Evolutionary conservation across 2,113 vertebrate species (phyloP), one percentile per base, ranked within the genome.

Genomic region (Nothocercus julius): DNA sequence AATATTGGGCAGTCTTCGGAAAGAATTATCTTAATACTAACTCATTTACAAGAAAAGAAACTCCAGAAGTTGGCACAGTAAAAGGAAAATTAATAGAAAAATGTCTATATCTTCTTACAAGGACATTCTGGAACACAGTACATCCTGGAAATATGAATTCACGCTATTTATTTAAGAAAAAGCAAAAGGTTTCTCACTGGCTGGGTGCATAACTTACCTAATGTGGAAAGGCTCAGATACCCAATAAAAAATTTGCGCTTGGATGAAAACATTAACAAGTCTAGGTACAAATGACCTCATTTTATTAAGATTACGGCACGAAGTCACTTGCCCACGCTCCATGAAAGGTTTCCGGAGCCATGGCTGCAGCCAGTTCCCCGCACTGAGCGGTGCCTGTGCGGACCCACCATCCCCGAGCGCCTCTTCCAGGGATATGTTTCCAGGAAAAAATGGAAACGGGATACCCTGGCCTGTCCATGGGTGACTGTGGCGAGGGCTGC

Each of bases 141-240:
- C 66, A 74, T 89, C 53, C 89, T 92, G 93, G 90, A 87, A 96
- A 96, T 82, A 67, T 30, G 75, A 95, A 96, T 93, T 91, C 64
- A 70, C 40, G 34, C 32, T 93, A 68, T 95, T 97, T 95, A 92
- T 61, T 92, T 88, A 89, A 95, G 56, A 16, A 24, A 66, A 63
- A 7, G 44, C 47, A 36, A 61, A 87, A 83, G 44, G 77, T 84
- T 47, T 92, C 78, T 91, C 70, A 54, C 88, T 92, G 82, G 28
- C 75, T 73, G 87, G 62, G n/a, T 80, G 59, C 63, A 79, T 63
- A 76, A 87, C 58, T 87, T 83, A 62, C 62, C 40, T 87, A 93
- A 92, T 66, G 64, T 38, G 74, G 56, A 91, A 78, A 72, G 89
- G 78, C 63, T 74, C 77, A 94, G 81, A 85, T 78, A 79, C 9